Base-by-base conservation (phyloP, 2,888 invertebrate genomes). In the Amiota mariae region DNA sequence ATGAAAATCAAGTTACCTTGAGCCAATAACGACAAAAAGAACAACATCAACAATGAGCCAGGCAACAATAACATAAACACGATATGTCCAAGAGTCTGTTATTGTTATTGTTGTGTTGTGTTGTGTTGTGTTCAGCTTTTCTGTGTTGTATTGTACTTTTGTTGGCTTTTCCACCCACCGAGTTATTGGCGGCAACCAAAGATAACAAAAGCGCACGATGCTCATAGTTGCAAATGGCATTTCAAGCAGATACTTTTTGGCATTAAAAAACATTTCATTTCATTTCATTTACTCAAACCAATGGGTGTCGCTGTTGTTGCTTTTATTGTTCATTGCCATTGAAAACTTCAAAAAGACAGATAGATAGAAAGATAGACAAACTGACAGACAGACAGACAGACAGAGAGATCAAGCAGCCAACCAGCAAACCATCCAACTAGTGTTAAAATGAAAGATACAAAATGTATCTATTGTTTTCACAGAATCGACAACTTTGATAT, bases 391-490 rank as follows among this genome's bases (percentile, higher is more conserved):
- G 57, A 13, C 36, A 36, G 8, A 36, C 36, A 36, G 36, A 36
- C 4, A n/a, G 4, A 51, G 2, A 4, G 11, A n/a, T 13, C 24
- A 24, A 2, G 24, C 24, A 24, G 3, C 24, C 24, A 24, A 24
- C 24, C 24, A 24, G 3, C 24, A 1, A 24, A 24, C 24, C 24
- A 24, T 24, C 24, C 24, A 24, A 10, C n/a, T 11, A 66, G 66
- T 18, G 66, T 48, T 47, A 66, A 48, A 66, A 48, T 66, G 48
- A 66, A 66, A 66, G 49, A 66, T 48, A 66, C 48, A 66, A 59
- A 59, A 20, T 59, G 18, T 57, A 59, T 59, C 59, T 59, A 59
- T 59, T 18, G 59, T 10, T 20, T 20, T 20, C 54, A 54, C 36
- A 54, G 12, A 54, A 54, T 8, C 54, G 15, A 54, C 54, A 54